These are phyloP conservation scores for Labia minor DNA, from an alignment of 2,888 invertebrate genomes.

Conservation along the genomic window DNA sequence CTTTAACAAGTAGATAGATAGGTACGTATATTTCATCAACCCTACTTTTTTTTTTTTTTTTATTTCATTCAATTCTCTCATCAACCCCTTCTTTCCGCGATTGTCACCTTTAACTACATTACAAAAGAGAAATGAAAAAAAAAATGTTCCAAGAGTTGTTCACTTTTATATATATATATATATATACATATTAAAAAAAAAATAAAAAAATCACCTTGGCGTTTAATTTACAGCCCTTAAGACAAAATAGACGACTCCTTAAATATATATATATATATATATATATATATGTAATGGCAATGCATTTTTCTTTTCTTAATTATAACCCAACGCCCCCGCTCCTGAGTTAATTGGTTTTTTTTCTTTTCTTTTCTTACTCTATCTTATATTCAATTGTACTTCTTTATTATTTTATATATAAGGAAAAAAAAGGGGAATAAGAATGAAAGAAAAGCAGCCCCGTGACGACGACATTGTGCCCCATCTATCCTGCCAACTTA, in stretches of 20 bases:
- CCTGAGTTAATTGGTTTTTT: conserved; percentile 13
- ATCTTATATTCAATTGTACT: conserved; percentile 13
- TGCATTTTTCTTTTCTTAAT: conserved; percentile 1
- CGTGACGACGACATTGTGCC: neutral
- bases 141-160: conserved; percentile 2
- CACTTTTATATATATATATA: too few relatives aligned
- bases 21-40: neutral
- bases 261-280: neutral
- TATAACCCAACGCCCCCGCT: conserved; percentile 5
- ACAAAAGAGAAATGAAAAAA: neutral
- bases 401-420: neutral
- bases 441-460: conserved; percentile 2
- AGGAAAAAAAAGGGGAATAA: neutral
- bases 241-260: conserved; percentile 7
- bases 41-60: too few relatives aligned
- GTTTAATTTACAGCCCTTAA: conserved; percentile 13
- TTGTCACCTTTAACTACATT: conserved; percentile 5
- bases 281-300: neutral
- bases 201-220: neutral
- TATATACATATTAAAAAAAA: neutral
- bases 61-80: neutral
- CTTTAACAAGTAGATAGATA: neutral
- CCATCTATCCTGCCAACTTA: conserved; percentile 8
- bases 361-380: neutral
- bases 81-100: neutral